Percentiles rank a stretch among this genome's conserved stretches.
phyloP scores from a whole-genome alignment of 2,113 vertebrate genomes.

The Coryphaenoides rupestris region DNA sequence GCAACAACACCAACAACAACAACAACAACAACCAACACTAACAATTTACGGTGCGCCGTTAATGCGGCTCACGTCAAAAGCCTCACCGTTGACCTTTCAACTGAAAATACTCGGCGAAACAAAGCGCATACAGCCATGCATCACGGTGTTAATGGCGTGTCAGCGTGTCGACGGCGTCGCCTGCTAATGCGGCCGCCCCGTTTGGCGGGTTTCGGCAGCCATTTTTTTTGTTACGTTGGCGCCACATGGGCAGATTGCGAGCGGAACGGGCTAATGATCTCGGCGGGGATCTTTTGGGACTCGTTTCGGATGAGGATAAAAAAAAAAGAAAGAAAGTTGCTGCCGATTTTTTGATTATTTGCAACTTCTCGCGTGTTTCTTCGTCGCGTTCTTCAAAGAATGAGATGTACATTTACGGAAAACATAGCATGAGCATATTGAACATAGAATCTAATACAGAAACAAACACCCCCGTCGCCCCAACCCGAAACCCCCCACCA shows the following conservation, averaged over 20 bases:
- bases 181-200: slow-evolving; percentile 8
- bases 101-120: slow-evolving; percentile 39
- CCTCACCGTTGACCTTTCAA: slow-evolving; percentile 68
- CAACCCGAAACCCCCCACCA: no score
- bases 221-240: slow-evolving; percentile 62
- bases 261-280: slow-evolving; percentile 72
- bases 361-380: slow-evolving; percentile 35
- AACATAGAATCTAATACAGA: slow-evolving; percentile 54
- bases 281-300: slow-evolving; percentile 31
- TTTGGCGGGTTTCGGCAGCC: no score
- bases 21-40: no score
- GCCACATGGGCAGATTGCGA: slow-evolving; percentile 72
- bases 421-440: slow-evolving; percentile 55
- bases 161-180: slow-evolving; percentile 27
- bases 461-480: background rate
- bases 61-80: slow-evolving; percentile 43
- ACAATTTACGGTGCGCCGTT: slow-evolving; percentile 28
- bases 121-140: slow-evolving; percentile 56
- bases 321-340: slow-evolving; percentile 20
- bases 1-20: no score
- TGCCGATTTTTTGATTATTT: slow-evolving; percentile 41
- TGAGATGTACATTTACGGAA: slow-evolving; percentile 42
- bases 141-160: slow-evolving; percentile 69
- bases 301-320: no score
- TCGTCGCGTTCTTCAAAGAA: slow-evolving; percentile 30